Percentiles rank a stretch among this genome's conserved stretches.
Conservation (phyloP, 2,113 vertebrate species). For the Brachypteracias leptosomus region DNA sequence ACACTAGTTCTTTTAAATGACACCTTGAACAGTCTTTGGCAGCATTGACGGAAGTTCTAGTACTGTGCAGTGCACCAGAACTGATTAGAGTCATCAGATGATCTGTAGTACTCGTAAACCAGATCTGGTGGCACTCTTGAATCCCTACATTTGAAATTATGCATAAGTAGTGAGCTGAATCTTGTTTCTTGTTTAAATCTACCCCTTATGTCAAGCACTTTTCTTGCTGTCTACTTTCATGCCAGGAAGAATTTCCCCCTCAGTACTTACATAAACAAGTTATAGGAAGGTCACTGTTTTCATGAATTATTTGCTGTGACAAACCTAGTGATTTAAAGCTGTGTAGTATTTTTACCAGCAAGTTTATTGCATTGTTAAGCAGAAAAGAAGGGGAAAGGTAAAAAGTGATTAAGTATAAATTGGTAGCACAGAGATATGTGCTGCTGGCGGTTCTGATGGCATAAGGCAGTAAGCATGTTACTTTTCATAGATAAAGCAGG, state of each 20-base stretch:
- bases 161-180: background rate
- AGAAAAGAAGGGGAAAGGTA: background rate
- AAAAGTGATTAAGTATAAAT: background rate
- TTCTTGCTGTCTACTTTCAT: background rate
- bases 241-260: background rate
- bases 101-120: background rate
- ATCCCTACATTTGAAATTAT: background rate
- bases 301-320: background rate
- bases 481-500: background rate
- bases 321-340: background rate
- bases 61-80: background rate
- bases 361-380: background rate
- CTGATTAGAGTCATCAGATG: background rate
- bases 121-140: background rate
- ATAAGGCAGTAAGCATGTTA: background rate
- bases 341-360: background rate
- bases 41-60: background rate
- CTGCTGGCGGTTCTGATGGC: background rate
- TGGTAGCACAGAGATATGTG: background rate
- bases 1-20: background rate
- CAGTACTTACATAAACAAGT: background rate
- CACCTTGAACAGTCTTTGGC: background rate
- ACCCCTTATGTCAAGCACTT: background rate
- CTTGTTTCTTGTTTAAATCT: background rate
- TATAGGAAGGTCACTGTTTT: background rate